These are phyloP conservation scores for Hydraecia micacea DNA, from an alignment of 2,888 invertebrate genomes.

Conservation along the genomic window DNA sequence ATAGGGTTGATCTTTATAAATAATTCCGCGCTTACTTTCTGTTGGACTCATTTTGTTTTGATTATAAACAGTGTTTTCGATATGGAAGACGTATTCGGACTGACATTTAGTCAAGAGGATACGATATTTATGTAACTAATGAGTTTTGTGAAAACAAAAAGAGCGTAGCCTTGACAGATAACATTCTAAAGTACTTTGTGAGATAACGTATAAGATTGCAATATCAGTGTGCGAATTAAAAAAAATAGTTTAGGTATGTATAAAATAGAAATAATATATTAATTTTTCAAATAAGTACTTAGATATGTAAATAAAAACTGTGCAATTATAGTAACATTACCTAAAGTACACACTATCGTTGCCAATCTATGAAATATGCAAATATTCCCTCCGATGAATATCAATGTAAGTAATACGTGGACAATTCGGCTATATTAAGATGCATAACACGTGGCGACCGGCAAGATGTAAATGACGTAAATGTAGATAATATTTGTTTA, in stretches of 20 bases:
- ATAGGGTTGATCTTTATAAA: constrained; percentile 72
- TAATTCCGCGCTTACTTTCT: constrained; percentile 59
- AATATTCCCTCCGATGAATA: constrained; percentile 11
- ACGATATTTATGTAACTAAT: constrained; percentile 18
- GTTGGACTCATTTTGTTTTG: constrained; percentile 45
- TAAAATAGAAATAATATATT: background rate
- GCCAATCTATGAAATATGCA: background rate
- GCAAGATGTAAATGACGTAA: constrained; percentile 19
- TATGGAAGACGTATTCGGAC: constrained; percentile 20
- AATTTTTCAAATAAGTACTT: background rate
- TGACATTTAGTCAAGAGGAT: background rate
- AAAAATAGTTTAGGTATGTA: too few relatives aligned
- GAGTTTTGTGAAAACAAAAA: constrained; percentile 19
- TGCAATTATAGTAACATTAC: background rate
- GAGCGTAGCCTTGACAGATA: constrained; percentile 38
- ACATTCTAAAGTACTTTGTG: too few relatives aligned
- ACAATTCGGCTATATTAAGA: constrained; percentile 24
- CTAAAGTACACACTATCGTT: background rate
- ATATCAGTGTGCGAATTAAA: background rate
- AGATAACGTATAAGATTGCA: constrained; percentile 18
- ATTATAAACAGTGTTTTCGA: constrained; percentile 11
- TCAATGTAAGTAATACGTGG: constrained; percentile 2
- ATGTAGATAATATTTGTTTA: constrained; percentile 30
- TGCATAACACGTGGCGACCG: constrained; percentile 6
- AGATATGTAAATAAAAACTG: background rate